Evolutionary conservation across 2,113 vertebrate species (phyloP).

Genomic region (Camelus bactrianus): DNA sequence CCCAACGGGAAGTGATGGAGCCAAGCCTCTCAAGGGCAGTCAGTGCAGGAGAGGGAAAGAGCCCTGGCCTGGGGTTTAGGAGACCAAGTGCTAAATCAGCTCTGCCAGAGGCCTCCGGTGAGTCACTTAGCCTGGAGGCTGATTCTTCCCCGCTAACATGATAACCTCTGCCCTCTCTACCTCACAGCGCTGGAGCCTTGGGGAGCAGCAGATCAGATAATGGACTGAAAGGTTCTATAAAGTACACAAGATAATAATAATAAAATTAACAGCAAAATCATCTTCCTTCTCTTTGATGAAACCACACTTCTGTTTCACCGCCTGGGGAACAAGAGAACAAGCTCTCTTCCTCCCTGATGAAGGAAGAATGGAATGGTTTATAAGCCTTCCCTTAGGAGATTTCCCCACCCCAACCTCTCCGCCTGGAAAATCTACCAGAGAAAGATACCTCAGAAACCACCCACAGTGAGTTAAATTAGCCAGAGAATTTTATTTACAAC

Average conservation of each 20-base stretch:
- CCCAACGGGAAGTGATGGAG: neutral
- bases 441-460: slow-evolving; percentile 17
- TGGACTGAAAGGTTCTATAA: neutral
- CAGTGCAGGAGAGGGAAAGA: neutral
- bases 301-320: neutral
- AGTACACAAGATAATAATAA: neutral
- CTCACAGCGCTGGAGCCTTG: neutral
- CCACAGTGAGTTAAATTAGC: slow-evolving; percentile 2
- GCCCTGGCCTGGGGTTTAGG: neutral
- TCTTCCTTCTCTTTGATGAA: neutral
- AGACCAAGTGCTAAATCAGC: neutral
- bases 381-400: slow-evolving; percentile 50
- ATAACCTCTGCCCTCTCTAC: neutral
- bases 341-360: neutral
- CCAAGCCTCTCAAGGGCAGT: neutral
- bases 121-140: neutral
- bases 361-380: neutral
- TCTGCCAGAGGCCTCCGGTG: neutral
- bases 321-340: neutral
- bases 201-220: neutral
- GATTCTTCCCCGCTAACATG: neutral
- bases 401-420: neutral
- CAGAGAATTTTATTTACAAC: slow-evolving; percentile 33
- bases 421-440: neutral
- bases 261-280: slow-evolving; percentile 36